Evolutionary conservation across 2,797 vertebrate genomes (phyloP).

Genomic region (Sebastes steindachneri): DNA sequence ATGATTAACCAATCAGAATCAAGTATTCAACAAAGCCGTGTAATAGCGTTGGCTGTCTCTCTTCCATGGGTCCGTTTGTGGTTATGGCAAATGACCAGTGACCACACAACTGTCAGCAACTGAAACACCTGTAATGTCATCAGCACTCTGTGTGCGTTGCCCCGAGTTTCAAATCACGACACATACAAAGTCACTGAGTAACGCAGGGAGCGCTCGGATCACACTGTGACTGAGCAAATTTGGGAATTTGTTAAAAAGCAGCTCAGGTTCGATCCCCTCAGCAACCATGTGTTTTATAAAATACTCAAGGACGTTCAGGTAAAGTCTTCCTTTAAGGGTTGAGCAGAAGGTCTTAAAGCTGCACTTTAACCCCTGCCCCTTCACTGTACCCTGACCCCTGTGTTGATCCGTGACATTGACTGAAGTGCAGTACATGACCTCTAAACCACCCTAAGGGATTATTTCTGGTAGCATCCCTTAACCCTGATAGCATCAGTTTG

Average conservation of each 20-base stretch:
- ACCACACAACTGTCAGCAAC: neutral
- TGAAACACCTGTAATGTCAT: neutral
- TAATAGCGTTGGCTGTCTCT: neutral
- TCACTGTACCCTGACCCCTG: constrained; percentile 4
- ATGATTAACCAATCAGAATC: too few species aligned
- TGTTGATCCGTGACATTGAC: constrained; percentile 14
- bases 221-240: neutral
- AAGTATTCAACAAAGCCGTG: too few species aligned
- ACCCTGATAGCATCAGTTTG: constrained; percentile 15
- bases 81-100: neutral
- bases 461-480: constrained; percentile 23
- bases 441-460: constrained; percentile 34
- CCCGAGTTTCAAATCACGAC: too few species aligned
- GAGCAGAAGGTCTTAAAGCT: constrained; percentile 9
- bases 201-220: neutral
- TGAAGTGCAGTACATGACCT: constrained; percentile 35
- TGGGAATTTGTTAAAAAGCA: neutral
- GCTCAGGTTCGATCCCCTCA: neutral
- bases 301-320: neutral
- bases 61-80: neutral
- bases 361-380: constrained; percentile 13
- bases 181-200: neutral
- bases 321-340: constrained; percentile 12
- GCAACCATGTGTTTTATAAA: neutral
- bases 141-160: too few species aligned